A percentile compares a stretch with the other conserved stretches of the same genome.
Conservation (phyloP, 2,797 vertebrate species). For the Diglossa cyanea region DNA sequence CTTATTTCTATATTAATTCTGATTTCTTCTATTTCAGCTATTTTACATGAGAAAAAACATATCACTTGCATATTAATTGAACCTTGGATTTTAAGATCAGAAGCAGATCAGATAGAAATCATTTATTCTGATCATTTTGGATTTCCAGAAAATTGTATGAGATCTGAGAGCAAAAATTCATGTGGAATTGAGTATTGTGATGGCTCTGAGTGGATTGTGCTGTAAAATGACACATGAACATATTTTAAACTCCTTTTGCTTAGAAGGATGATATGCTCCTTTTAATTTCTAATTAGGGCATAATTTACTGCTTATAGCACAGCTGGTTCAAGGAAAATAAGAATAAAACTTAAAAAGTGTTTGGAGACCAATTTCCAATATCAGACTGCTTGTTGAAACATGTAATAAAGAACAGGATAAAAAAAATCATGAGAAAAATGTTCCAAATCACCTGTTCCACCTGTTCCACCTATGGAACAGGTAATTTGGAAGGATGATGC, state of each 20-base stretch:
- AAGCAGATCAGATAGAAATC: neutral
- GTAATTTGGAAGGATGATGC: neutral
- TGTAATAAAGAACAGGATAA: neutral
- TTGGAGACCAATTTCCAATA: neutral
- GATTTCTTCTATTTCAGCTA: neutral
- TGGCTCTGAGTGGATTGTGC: rapidly evolving
- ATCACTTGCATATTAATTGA: neutral
- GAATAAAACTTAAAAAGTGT: neutral
- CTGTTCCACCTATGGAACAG: neutral
- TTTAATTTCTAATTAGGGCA: neutral
- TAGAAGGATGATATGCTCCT: neutral
- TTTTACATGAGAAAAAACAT: neutral
- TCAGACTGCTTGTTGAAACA: neutral
- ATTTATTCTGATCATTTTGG: neutral
- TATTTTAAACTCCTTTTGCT: neutral
- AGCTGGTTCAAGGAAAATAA: neutral
- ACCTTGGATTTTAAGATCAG: neutral
- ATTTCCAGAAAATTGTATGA: neutral
- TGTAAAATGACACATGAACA: neutral
- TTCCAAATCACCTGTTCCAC: neutral
- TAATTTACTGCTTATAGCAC: neutral
- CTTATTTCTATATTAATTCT: neutral
- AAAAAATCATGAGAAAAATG: neutral
- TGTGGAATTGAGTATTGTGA: neutral
- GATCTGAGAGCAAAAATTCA: neutral